A percentile compares a stretch with the other conserved stretches of the same genome.
phyloP scores from a whole-genome alignment of 1,140 invertebrate genomes.

The Drosophila azteca region DNA sequence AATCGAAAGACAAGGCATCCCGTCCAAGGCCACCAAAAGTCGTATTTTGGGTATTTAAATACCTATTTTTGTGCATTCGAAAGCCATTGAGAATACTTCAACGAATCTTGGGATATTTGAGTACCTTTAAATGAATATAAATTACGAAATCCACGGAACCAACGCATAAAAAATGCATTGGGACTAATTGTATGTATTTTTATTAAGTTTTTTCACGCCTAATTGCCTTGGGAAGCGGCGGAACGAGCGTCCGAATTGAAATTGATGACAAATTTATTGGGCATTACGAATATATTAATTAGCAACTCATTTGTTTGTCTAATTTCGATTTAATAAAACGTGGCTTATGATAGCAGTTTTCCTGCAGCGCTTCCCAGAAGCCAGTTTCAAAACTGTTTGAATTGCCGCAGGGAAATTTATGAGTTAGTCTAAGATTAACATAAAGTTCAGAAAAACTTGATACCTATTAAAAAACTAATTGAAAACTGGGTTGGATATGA shows the following conservation, averaged over 20 bases:
- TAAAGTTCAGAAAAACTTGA: conserved; percentile 37
- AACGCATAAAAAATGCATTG: conserved; percentile 19
- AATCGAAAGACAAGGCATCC: no score
- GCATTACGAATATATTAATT: conserved; percentile 75
- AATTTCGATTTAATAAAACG: conserved; percentile 65
- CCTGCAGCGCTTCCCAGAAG: not conserved
- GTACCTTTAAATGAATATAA: conserved; percentile 54
- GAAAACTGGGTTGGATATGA: conserved; percentile 21
- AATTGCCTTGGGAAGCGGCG: conserved; percentile 15
- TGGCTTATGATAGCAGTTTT: conserved; percentile 20
- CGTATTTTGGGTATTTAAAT: conserved; percentile 5
- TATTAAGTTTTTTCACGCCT: conserved; percentile 33
- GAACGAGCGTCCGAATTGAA: conserved; percentile 36
- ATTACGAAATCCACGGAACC: conserved; percentile 19
- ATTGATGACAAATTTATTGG: conserved; percentile 69
- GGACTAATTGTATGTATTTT: conserved; percentile 8
- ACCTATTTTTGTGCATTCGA: not conserved
- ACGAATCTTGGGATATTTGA: conserved; percentile 38
- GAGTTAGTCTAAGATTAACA: conserved; percentile 52
- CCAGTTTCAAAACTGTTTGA: conserved; percentile 29
- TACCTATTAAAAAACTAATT: conserved; percentile 36
- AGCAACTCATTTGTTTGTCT: conserved; percentile 62
- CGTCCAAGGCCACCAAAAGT: not conserved
- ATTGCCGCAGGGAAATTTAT: conserved; percentile 39
- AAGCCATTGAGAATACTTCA: conserved; percentile 4